Evolutionary conservation across 2,113 vertebrate genomes (phyloP), one percentile per base, ranked within the genome.

Genomic region (Cochlearius cochlearius): DNA sequence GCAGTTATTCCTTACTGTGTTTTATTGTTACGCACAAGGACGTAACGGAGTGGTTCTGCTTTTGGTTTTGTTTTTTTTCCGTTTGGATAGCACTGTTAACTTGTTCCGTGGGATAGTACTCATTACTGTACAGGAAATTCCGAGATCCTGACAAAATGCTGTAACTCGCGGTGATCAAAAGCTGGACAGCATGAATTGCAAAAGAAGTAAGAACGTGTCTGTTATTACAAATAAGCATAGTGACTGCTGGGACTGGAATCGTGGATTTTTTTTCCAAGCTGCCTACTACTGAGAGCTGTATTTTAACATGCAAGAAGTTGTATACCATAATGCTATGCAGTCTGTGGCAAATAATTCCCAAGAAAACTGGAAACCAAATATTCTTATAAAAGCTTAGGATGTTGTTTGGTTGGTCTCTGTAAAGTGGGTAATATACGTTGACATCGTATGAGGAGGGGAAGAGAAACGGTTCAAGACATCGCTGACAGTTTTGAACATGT

Each of bases 301-400:
- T 78, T 93, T 71, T 59, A 41, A 6, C 17, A 1, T 20, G 39
- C 5, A 9, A 26, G 30, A 39, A 52, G 19, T 9, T 68, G 67
- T 39, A 27, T 8, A 1, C 10, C 0, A 0, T 39, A 53, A 21
- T 16, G 26, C 59, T 55, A 0, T 14, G 13, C 27, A 39, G 29
- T 41, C 22, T 59, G 30, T 32, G 41, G 45, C 50, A 88, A 60
- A 43, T 56, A 76, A 39, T 72, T 79, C 75, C 19, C 7, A 14
- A 45, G 59, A 58, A 56, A 56, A 60, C 3, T 13, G 34, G 63
- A 88, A 86, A 73, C 49, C 5, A 38, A 68, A 8, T 68, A 56
- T 30, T 50, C n/a, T 59, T 67, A 5, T 3, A 19, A 64, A 89
- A 80, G 13, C 16, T 19, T n/a, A 56, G 36, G 32, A 53, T 4